A percentile compares a stretch with the other conserved stretches of the same genome.
These are phyloP conservation scores for Perizoma affinitatum DNA, from an alignment of 2,888 invertebrate genomes.

Conservation along the genomic window DNA sequence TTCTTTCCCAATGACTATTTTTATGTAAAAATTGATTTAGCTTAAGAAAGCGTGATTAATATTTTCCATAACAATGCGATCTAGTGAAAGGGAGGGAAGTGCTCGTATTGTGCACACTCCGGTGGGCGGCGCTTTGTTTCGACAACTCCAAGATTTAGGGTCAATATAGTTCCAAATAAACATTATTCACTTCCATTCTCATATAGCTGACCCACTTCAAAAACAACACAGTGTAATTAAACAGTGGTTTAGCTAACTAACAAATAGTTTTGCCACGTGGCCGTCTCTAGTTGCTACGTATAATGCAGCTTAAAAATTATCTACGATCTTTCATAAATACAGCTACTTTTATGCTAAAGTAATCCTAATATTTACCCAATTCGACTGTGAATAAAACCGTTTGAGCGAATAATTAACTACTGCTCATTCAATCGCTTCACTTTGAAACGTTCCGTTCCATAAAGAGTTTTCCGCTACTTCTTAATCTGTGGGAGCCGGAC, in stretches of 20 bases:
- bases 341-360: neutral
- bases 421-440: slow-evolving; percentile 32
- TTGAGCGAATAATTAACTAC: slow-evolving; percentile 32
- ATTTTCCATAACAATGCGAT: slow-evolving; percentile 34
- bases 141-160: slow-evolving; percentile 23
- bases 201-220: no score
- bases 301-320: no score
- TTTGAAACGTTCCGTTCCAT: slow-evolving; percentile 25
- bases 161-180: slow-evolving; percentile 11
- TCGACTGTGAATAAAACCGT: neutral
- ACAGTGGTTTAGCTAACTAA: no score
- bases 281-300: no score
- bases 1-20: slow-evolving; percentile 11
- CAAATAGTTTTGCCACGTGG: no score
- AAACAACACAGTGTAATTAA: no score
- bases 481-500: slow-evolving; percentile 19
- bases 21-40: slow-evolving; percentile 25
- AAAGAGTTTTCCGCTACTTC: slow-evolving; percentile 8
- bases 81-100: slow-evolving; percentile 30
- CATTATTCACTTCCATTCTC: slow-evolving; percentile 3
- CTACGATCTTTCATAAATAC: no score
- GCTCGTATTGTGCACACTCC: slow-evolving; percentile 26
- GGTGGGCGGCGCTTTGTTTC: slow-evolving; percentile 21
- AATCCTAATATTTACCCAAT: neutral
- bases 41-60: slow-evolving; percentile 33